Base-by-base conservation (phyloP, 2,113 vertebrate genomes). In the Telmatochromis bifrenatus region DNA sequence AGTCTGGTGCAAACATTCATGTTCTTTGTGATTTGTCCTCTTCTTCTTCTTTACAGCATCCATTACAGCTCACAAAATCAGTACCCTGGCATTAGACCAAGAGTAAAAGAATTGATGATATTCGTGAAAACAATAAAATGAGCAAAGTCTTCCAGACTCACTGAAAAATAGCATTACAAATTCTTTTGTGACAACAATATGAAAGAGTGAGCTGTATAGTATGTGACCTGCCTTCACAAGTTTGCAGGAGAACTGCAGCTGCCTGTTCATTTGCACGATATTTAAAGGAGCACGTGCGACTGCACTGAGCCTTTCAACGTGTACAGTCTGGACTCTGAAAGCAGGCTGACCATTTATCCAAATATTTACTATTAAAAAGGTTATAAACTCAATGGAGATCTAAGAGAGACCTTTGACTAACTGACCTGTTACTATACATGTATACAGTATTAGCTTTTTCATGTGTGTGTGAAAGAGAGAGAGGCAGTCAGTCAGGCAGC, bases 301-400 rank as follows among this genome's bases (percentile, higher is more conserved):
- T 87, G 86, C 84, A 90, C 90, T 90, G 89, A 15, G 84, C 82
- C 91, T 95, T 95, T 95, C 90, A 94, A 91, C 90, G 33, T 39
- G 19, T 68, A 90, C 83, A 94, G 83, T 89, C 77, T 88, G 15
- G 62, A 87, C 85, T 92, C 84, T 90, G 70, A 92, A 85, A 53
- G 81, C 83, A 21, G 65, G 85, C 79, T n/a, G 88, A 92, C 85
- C 92, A 87, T 96, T 88, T 86, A 92, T 68, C 87, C 85, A 95
- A 95, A 96, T 95, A 95, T 96, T 96, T 93, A 94, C 93, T 11
- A 87, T 93, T 88, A 89, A 89, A 90, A 89, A 81, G 62, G 65
- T 89, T 88, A 93, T 85, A 91, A 92, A 94, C 77, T 90, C 55
- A 73, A 92, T 88, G 83, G 83, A 82, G 89, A 91, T 88, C 88